Conservation (phyloP, 2,797 vertebrate genomes). For the Siniperca obscura region DNA sequence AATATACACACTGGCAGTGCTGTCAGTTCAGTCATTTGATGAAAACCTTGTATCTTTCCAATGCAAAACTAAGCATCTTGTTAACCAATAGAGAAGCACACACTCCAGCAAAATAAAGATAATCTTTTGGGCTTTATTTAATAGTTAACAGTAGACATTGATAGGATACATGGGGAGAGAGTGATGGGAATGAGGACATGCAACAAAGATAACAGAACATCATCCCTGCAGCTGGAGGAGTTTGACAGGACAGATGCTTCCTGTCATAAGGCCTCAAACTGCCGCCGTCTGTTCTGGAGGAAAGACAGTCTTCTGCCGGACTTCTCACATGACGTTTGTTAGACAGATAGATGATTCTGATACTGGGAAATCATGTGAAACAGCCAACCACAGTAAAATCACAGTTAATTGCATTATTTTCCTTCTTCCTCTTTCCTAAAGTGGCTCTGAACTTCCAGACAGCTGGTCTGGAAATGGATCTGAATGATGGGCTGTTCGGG, state of each 20-base stretch:
- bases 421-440: conserved; percentile 62
- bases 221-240: neutral
- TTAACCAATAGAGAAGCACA: neutral
- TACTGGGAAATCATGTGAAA: conserved; percentile 11
- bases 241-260: conserved; percentile 36
- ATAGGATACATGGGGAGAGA: too few species aligned
- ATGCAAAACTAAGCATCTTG: neutral
- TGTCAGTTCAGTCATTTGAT: neutral
- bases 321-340: conserved; percentile 4
- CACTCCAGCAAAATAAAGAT: neutral
- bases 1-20: neutral
- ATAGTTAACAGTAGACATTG: neutral
- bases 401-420: conserved; percentile 14
- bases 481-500: conserved; percentile 93
- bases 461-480: conserved; percentile 94
- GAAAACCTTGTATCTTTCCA: neutral
- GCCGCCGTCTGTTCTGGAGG: conserved; percentile 4
- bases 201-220: neutral
- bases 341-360: neutral
- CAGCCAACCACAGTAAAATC: neutral
- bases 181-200: neutral
- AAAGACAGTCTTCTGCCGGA: neutral
- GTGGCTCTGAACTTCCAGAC: conserved; percentile 98
- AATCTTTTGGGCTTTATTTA: too few species aligned
- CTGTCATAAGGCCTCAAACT: conserved; percentile 12